Conservation (phyloP, 1,140 invertebrate genomes). For the Papilio dardanus region DNA sequence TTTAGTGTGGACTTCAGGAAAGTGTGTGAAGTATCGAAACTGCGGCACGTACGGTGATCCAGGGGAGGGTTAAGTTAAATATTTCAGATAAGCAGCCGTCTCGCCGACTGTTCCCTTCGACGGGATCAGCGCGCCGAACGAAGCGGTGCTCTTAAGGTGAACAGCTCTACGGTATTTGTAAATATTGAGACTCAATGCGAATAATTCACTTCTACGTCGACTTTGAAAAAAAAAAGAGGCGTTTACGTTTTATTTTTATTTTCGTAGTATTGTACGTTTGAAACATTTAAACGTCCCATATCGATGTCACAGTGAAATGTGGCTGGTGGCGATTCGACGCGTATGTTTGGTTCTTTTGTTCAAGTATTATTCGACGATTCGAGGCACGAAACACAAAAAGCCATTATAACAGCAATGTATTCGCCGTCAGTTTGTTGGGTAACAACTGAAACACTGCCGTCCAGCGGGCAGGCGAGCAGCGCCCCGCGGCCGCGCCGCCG, state of each 20-base stretch:
- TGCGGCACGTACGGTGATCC: slow-evolving; percentile 42
- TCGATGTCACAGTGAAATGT: slow-evolving; percentile 67
- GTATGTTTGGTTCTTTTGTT: slow-evolving; percentile 77
- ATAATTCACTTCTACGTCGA: slow-evolving; percentile 38
- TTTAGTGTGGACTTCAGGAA: slow-evolving; percentile 60
- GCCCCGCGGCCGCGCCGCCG: slow-evolving; percentile 9
- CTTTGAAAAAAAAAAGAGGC: slow-evolving; percentile 9
- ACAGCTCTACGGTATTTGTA: slow-evolving; percentile 71
- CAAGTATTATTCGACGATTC: slow-evolving; percentile 64
- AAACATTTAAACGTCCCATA: slow-evolving; percentile 51
- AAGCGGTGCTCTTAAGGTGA: slow-evolving; percentile 58
- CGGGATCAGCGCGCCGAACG: slow-evolving; percentile 35
- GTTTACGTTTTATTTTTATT: slow-evolving; percentile 45
- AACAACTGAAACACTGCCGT: slow-evolving; percentile 48
- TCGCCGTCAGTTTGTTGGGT: slow-evolving; percentile 55
- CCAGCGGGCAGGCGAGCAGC: slow-evolving; percentile 14
- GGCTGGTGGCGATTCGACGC: slow-evolving; percentile 68
- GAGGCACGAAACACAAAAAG: slow-evolving; percentile 71
- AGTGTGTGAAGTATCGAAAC: slow-evolving; percentile 48
- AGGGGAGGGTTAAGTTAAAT: slow-evolving; percentile 43
- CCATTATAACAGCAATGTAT: slow-evolving; percentile 61
- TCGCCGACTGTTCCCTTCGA: slow-evolving; percentile 53
- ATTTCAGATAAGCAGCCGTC: slow-evolving; percentile 57
- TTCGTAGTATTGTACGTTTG: slow-evolving; percentile 44
- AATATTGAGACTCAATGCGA: slow-evolving; percentile 59